Conservation (phyloP, 2,797 vertebrate genomes). For the Melanogrammus aeglefinus region DNA sequence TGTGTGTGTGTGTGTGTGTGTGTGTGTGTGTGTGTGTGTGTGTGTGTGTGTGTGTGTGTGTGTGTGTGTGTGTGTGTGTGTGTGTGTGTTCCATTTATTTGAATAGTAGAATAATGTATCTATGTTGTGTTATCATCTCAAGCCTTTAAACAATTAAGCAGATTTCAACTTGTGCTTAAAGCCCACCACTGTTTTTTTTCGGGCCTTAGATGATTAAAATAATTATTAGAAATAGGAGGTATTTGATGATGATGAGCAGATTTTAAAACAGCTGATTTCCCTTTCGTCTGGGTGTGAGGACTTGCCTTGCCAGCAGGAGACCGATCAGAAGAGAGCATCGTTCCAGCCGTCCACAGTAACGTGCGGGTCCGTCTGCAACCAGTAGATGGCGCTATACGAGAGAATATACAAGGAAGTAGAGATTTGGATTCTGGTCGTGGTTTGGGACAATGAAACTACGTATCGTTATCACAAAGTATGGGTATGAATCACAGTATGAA, state of each 20-base stretch:
- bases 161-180: no score
- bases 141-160: no score
- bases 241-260: no score
- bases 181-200: no score
- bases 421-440: neutral
- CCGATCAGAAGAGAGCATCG: neutral
- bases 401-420: constrained; percentile 6
- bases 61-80: constrained; percentile 23
- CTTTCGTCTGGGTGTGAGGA: no score
- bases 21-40: neutral
- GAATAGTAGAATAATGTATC: no score
- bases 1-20: no score
- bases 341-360: neutral
- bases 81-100: no score
- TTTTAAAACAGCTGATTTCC: neutral
- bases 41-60: constrained; percentile 28
- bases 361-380: neutral
- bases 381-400: constrained; percentile 10
- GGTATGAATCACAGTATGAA: neutral
- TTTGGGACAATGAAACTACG: neutral
- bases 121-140: no score
- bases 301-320: neutral
- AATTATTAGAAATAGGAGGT: no score
- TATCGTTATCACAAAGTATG: neutral
- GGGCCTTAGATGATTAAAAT: no score